Percentiles rank a stretch among this genome's conserved stretches.
Evolutionary conservation across 1,140 invertebrate species (phyloP).

Genomic region (Patella vulgata): DNA sequence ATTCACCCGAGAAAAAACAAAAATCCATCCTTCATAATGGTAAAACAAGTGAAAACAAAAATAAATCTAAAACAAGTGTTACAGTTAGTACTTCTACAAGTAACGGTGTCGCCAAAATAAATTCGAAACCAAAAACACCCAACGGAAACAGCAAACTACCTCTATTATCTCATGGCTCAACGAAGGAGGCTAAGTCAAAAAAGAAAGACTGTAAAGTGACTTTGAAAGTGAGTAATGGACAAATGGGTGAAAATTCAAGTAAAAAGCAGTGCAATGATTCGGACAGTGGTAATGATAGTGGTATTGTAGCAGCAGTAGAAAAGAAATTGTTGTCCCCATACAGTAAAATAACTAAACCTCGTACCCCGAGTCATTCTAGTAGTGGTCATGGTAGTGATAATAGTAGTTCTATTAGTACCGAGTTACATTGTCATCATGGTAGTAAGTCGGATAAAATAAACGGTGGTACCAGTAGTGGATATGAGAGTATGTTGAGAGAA

Average conservation of each 20-base stretch:
- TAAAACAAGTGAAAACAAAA: slow-evolving; percentile 8
- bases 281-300: slow-evolving; percentile 61
- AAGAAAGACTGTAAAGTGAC: slow-evolving; percentile 19
- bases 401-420: slow-evolving; percentile 55
- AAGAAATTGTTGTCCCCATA: slow-evolving; percentile 62
- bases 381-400: slow-evolving; percentile 67
- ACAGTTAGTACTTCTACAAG: background rate
- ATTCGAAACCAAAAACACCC: slow-evolving; percentile 1
- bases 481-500: slow-evolving; percentile 87
- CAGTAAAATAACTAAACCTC: slow-evolving; percentile 60
- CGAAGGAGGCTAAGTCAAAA: slow-evolving; percentile 40
- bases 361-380: slow-evolving; percentile 62
- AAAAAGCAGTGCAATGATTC: slow-evolving; percentile 44
- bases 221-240: slow-evolving; percentile 16
- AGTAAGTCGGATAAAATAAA: slow-evolving; percentile 52
- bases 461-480: slow-evolving; percentile 80
- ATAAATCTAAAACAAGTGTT: background rate
- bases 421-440: slow-evolving; percentile 49
- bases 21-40: slow-evolving; percentile 1
- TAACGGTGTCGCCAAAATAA: slow-evolving; percentile 2
- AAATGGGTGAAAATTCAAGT: slow-evolving; percentile 10
- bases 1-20: slow-evolving; percentile 9
- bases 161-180: slow-evolving; percentile 31
- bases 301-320: slow-evolving; percentile 51
- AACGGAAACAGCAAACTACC: slow-evolving; percentile 44